Percentiles rank a stretch among this genome's conserved stretches.
These are phyloP conservation scores for Perognathus longimembris DNA, from an alignment of 2,113 vertebrate genomes.

Conservation along the genomic window DNA sequence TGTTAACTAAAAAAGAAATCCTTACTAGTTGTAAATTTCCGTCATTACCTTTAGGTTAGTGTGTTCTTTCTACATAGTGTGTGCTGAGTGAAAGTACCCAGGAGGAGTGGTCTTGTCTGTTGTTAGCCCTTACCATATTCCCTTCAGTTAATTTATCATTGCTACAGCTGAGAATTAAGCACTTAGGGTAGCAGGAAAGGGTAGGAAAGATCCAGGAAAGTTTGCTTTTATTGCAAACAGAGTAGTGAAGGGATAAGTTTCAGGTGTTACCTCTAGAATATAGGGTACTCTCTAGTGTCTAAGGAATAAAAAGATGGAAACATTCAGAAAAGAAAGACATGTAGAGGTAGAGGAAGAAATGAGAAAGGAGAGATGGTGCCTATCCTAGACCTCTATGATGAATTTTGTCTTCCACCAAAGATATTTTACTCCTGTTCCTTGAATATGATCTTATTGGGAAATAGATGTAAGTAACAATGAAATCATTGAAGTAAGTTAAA, in stretches of 20 bases:
- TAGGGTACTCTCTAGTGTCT: not conserved
- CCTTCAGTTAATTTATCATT: not conserved
- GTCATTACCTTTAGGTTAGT: constrained; percentile 1
- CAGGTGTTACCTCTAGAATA: not conserved
- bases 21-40: not conserved
- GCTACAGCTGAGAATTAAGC: not conserved
- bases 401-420: not conserved
- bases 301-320: not conserved
- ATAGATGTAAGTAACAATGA: not conserved
- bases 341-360: not conserved
- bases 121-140: not conserved
- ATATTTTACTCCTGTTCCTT: not conserved
- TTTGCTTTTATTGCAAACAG: not conserved
- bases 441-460: not conserved
- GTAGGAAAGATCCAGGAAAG: not conserved
- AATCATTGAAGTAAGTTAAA: not conserved
- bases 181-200: not conserved
- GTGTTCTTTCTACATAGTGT: not conserved
- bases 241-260: constrained; percentile 23
- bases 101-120: not conserved
- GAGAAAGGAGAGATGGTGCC: not conserved
- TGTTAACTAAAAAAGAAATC: constrained; percentile 17
- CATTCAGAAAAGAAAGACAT: not conserved
- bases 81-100: constrained; percentile 2
- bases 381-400: not conserved